phyloP scores from a whole-genome alignment of 2,888 invertebrate species.

The Choristoneura rosaceana region DNA sequence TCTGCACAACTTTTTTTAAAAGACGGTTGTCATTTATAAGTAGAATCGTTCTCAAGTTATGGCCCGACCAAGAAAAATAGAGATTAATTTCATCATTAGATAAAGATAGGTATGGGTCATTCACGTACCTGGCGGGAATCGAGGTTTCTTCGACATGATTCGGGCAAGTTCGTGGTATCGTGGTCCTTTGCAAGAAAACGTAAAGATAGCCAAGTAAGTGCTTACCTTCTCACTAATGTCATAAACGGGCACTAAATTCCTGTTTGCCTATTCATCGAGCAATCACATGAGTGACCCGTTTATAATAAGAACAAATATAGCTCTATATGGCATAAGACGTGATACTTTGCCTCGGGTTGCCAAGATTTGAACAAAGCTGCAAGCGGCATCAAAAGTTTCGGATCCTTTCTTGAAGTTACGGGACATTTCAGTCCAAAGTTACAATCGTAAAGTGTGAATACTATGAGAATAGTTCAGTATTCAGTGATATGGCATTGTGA shows the following conservation, averaged over 20 bases:
- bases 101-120: too few species aligned
- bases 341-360: background rate
- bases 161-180: too few species aligned
- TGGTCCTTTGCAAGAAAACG: too few species aligned
- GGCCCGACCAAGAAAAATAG: too few species aligned
- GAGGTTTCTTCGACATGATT: too few species aligned
- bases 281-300: background rate
- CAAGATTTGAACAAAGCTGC: background rate
- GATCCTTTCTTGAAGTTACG: slow-evolving; percentile 13
- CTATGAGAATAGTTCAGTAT: slow-evolving; percentile 1
- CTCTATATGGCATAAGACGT: background rate
- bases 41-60: too few species aligned
- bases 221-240: background rate
- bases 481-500: background rate
- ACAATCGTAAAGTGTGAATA: background rate
- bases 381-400: background rate
- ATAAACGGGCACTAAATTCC: background rate
- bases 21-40: too few species aligned
- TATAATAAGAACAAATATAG: background rate
- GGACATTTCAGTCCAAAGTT: background rate
- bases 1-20: too few species aligned
- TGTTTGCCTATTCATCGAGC: too few species aligned
- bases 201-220: too few species aligned
- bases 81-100: too few species aligned
- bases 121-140: too few species aligned